A percentile compares a stretch with the other conserved stretches of the same genome.
phyloP scores from a whole-genome alignment of 2,888 invertebrate genomes.

The Patella caerulea region DNA sequence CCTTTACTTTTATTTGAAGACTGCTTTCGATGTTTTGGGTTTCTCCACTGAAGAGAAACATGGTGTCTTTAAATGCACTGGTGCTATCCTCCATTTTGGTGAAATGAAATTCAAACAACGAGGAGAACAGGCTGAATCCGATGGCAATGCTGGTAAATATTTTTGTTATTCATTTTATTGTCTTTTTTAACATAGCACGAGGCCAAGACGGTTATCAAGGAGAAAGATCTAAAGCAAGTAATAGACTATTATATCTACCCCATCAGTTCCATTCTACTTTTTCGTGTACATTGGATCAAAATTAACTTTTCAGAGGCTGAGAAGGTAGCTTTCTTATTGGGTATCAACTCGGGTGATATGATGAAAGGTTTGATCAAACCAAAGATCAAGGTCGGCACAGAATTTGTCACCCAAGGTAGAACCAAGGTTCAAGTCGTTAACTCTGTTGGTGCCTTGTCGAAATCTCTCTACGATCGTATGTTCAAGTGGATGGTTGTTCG shows the following conservation, averaged over 20 bases:
- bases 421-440: constrained; percentile 82
- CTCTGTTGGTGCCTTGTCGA: constrained; percentile 72
- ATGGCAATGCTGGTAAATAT: constrained; percentile 53
- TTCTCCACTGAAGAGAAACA: constrained; percentile 94
- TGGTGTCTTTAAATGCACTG: constrained; percentile 96
- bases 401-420: constrained; percentile 98
- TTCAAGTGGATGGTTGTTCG: constrained; percentile 92
- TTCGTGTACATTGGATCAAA: no score
- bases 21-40: constrained; percentile 98
- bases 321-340: constrained; percentile 90
- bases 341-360: constrained; percentile 86
- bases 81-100: constrained; percentile 99
- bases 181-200: no score
- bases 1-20: constrained; percentile 74
- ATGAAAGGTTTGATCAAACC: constrained; percentile 87
- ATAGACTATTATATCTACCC: no score
- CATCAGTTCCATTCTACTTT: no score
- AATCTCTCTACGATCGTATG: constrained; percentile 72
- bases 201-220: no score
- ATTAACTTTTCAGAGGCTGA: constrained; percentile 79
- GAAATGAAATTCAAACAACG: constrained; percentile 99
- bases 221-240: no score
- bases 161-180: no score
- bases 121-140: constrained; percentile 84
- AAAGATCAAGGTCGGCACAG: constrained; percentile 95